These are phyloP conservation scores for Loripinus fragilis DNA, from an alignment of 2,888 invertebrate genomes.

Conservation along the genomic window DNA sequence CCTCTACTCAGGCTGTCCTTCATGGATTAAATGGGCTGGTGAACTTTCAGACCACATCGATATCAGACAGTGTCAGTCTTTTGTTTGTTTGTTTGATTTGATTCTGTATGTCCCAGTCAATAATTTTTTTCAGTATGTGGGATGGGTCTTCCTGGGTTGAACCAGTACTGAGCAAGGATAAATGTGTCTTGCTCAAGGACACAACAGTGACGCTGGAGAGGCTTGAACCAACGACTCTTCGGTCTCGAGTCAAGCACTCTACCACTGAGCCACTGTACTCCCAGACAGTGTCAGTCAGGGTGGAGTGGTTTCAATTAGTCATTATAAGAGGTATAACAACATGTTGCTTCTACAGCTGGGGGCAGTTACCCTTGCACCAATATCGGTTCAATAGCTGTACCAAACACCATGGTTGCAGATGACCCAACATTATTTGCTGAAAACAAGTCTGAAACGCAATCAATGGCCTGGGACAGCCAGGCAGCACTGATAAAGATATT, in stretches of 20 bases:
- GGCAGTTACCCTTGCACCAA: background rate
- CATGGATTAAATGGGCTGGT: constrained; percentile 4
- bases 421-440: background rate
- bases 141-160: too few species aligned
- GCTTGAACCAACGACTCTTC: too few species aligned
- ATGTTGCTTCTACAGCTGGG: background rate
- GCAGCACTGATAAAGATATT: constrained; percentile 20
- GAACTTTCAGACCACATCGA: background rate
- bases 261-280: too few species aligned
- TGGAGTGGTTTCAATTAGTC: constrained; percentile 11
- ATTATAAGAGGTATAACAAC: constrained; percentile 15
- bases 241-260: too few species aligned
- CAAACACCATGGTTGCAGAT: background rate
- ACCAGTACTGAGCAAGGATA: too few species aligned
- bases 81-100: too few species aligned
- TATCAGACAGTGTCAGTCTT: constrained; percentile 15
- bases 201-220: too few species aligned
- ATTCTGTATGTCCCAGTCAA: too few species aligned
- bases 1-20: constrained; percentile 9
- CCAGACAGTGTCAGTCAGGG: background rate
- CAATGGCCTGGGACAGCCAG: background rate
- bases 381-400: background rate
- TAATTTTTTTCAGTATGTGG: too few species aligned
- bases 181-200: too few species aligned
- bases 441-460: constrained; percentile 8